Base-by-base conservation (phyloP, 2,113 vertebrate genomes). In the Thomomys bottae region DNA sequence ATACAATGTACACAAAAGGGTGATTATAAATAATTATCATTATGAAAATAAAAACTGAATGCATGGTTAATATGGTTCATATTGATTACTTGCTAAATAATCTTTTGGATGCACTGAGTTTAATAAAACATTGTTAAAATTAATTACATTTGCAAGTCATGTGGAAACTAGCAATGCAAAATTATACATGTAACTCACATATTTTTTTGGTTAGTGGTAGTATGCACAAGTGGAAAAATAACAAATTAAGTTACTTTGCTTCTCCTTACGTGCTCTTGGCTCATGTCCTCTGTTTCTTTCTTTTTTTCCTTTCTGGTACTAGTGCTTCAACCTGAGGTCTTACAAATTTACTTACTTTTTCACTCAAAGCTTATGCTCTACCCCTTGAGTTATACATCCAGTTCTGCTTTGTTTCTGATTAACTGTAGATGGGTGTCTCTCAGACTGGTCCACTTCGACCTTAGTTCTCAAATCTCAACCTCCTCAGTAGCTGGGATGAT, bases 81-180 rank as follows among this genome's bases (percentile, higher is more conserved):
- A 36, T 42, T 57, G 21, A 66, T 85, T 75, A 28, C 30, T 40
- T 68, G 8, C 23, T 89, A n/a, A 42, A 75, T 83, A 68, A 34
- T 11, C 76, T 54, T 88, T 83, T 71, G 4, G 8, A 42, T 45
- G 2, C 14, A 66, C 3, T 64, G 23, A 21, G 28, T 34, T 89
- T 79, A 84, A 68, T 79, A 70, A 42, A 88, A 81, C 67, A 66
- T 23, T 23, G 85, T 54, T 73, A 70, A 87, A 78, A 61, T 73
- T 32, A 87, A 72, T 92, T 71, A 80, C 85, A 34, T 68, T 59
- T 73, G 57, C 15, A 21, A 61, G 40, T 77, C 42, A 49, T 23
- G 10, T n/a, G 14, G 20, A 17, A 66, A 63, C 30, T 14, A 34
- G 72, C 45, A 66, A 75, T 76, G 38, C 86, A 40, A 75, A 34